Evolutionary conservation across 2,797 vertebrate genomes (phyloP), one percentile per base, ranked within the genome.

Genomic region (Squalus acanthias): DNA sequence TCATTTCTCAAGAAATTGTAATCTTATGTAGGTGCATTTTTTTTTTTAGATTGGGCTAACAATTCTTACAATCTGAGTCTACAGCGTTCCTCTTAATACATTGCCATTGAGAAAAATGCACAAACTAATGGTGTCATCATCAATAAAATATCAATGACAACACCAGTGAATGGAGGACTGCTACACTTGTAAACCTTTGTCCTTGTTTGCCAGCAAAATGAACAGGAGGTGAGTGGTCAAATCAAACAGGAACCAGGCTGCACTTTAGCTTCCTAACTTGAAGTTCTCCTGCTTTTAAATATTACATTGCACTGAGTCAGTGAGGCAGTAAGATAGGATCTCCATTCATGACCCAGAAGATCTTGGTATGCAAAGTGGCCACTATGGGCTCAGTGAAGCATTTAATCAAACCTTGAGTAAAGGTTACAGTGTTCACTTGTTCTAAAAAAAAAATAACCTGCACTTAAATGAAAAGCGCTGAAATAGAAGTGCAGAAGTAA

Each of bases 341-440:
- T 50, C 74, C 74, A 76, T n/a, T 76, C 20, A 50, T 85, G 82
- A 50, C 82, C 82, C 82, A 85, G 82, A 85, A 85, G 89, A 92
- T n/a, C 9, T 92, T 60, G 29, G 89, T 9, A 92, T 92, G 57
- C 60, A 92, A 60, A 57, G 57, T 92, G 74, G 29, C 29, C 24
- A 76, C 74, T 8, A 29, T 76, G 29, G 29, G 89, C 60, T 92
- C 89, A 65, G 60, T 63, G 89, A 63, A 65, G 29, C 89, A 65
- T 63, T 63, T 63, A 92, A 65, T 65, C 89, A 92, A 92, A 92
- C 89, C 12, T 65, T n/a, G 29, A 63, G 29, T 12, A 17, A n/a
- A n/a, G 26, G 29, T 92, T 95, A 72, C 1, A 4, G n/a, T 69
- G 65, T 24, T 94, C 67, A 69, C 6, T 67, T 69, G n/a, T 72